Evolutionary conservation across 1,140 invertebrate species (phyloP).

Genomic region (Orius laevigatus): DNA sequence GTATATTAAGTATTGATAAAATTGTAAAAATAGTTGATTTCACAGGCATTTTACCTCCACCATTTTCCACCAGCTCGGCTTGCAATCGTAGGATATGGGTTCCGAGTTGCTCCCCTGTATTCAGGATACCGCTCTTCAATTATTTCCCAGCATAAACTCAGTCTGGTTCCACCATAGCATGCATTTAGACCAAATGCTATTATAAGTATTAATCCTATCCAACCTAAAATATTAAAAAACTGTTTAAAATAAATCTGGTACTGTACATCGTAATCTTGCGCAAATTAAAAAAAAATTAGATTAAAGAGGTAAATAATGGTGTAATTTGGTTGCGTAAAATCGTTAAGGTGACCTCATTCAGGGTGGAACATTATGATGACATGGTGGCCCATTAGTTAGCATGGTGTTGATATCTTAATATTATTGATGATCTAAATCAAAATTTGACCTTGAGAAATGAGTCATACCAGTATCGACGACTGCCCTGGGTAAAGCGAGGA

Average conservation of each 20-base stretch:
- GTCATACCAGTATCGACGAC: constrained; percentile 42
- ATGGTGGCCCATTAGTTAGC: background rate
- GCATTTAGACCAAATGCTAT: constrained; percentile 38
- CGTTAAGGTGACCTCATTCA: too few species aligned
- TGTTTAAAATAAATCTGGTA: background rate
- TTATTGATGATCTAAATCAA: too few species aligned
- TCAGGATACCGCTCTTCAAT: constrained; percentile 45
- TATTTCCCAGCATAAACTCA: constrained; percentile 54
- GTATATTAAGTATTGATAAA: background rate
- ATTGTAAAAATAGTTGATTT: too few species aligned
- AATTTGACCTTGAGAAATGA: background rate
- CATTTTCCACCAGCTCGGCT: constrained; percentile 37
- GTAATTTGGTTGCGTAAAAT: too few species aligned
- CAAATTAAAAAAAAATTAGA: background rate
- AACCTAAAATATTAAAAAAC: constrained; percentile 33
- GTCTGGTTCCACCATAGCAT: constrained; percentile 40
- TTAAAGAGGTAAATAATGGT: too few species aligned
- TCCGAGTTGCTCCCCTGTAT: constrained; percentile 35
- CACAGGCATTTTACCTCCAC: constrained; percentile 40
- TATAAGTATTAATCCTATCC: constrained; percentile 42
- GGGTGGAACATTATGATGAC: too few species aligned
- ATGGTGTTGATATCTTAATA: too few species aligned
- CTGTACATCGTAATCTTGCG: background rate
- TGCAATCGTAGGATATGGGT: constrained; percentile 53
- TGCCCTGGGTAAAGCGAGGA: constrained; percentile 49